Evolutionary conservation across 1,140 invertebrate species (phyloP).

Genomic region (Brachionus sp.): DNA sequence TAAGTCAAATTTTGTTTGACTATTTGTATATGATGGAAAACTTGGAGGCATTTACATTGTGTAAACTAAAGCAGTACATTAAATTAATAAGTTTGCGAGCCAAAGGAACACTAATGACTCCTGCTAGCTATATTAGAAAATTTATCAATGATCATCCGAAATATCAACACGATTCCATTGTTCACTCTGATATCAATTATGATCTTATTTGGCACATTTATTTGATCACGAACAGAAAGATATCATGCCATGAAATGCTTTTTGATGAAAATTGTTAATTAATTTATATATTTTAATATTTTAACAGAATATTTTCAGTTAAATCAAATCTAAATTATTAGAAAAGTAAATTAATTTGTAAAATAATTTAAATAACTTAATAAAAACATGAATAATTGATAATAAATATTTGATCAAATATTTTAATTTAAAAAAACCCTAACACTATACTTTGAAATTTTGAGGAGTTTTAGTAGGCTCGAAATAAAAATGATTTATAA

Average conservation of each 20-base stretch:
- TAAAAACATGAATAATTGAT: too few relatives aligned
- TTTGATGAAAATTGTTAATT: constrained; percentile 33
- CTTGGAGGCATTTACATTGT: constrained; percentile 86
- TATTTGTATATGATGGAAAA: constrained; percentile 8
- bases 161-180: constrained; percentile 83
- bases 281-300: neutral
- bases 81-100: constrained; percentile 85
- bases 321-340: too few relatives aligned
- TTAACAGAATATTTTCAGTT: too few relatives aligned
- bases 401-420: too few relatives aligned
- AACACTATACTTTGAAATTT: too few relatives aligned
- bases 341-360: too few relatives aligned
- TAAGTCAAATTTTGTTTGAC: neutral
- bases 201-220: constrained; percentile 72
- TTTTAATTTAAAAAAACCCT: too few relatives aligned
- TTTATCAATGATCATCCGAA: constrained; percentile 82
- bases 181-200: constrained; percentile 84
- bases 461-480: too few relatives aligned
- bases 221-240: neutral
- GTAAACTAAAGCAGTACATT: constrained; percentile 92
- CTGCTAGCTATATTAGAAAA: constrained; percentile 76
- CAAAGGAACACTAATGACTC: constrained; percentile 54
- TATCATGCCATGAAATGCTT: neutral
- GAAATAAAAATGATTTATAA: too few relatives aligned
- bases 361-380: too few relatives aligned